Evolutionary conservation across 2,888 invertebrate genomes (phyloP).

Genomic region (Agrenia bidenticulata): DNA sequence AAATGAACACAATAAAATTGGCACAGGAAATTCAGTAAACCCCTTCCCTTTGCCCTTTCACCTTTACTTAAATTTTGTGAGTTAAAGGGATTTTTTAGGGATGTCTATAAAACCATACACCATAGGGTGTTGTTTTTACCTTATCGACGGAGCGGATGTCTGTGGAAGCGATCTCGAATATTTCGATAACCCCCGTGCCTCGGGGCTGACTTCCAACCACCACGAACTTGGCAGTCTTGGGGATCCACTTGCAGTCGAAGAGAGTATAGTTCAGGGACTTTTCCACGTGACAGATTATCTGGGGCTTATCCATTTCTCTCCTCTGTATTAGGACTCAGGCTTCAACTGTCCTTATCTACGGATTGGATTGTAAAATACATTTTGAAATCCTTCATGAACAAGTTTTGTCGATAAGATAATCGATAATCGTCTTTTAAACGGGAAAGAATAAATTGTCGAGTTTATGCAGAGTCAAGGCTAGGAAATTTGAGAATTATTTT

Average conservation of each 20-base stretch:
- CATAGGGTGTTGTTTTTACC: too few species aligned
- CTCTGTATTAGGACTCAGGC: too few species aligned
- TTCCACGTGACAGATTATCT: constrained; percentile 84
- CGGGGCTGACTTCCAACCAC: constrained; percentile 81
- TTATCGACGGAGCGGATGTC: constrained; percentile 71
- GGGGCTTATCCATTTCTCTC: constrained; percentile 71
- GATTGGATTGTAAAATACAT: too few species aligned
- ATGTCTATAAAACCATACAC: too few species aligned
- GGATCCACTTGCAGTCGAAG: constrained; percentile 94
- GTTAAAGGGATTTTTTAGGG: too few species aligned
- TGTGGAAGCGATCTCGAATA: constrained; percentile 74
- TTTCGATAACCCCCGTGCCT: constrained; percentile 80
- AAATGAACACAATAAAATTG: neutral
- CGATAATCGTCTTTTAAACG: too few species aligned
- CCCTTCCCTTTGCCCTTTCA: neutral
- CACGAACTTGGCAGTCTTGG: constrained; percentile 89
- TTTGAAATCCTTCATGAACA: too few species aligned
- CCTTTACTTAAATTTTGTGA: neutral
- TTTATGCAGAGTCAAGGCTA: too few species aligned
- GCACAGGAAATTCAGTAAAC: neutral
- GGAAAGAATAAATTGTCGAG: too few species aligned
- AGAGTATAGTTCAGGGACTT: constrained; percentile 79
- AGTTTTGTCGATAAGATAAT: too few species aligned
- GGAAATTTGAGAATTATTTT: too few species aligned
- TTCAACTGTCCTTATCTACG: too few species aligned